phyloP scores from a whole-genome alignment of 2,888 invertebrate species.

The Pedicia rivosa region DNA sequence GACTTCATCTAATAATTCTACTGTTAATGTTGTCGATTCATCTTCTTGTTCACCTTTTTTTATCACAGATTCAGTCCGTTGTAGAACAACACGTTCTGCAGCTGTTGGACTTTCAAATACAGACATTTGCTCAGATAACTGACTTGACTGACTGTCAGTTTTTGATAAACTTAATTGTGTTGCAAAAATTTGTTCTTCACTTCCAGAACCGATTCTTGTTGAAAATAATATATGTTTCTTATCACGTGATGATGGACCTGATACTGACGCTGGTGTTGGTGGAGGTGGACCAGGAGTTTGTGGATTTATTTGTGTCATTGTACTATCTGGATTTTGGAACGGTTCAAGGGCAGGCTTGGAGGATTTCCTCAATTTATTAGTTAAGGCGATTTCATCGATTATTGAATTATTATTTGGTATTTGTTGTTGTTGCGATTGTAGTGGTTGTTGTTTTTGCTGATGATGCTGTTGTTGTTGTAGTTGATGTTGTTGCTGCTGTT shows the following conservation, averaged over 20 bases:
- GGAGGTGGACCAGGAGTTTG: constrained; percentile 3
- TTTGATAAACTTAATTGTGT: constrained; percentile 47
- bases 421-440: constrained; percentile 15
- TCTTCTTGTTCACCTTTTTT: constrained; percentile 18
- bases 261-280: constrained; percentile 9
- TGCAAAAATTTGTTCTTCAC: constrained; percentile 51
- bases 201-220: constrained; percentile 44
- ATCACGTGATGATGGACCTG: constrained; percentile 25
- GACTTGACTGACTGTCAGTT: constrained; percentile 45
- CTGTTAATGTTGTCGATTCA: not conserved
- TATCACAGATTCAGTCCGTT: constrained; percentile 25
- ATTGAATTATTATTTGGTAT: too few species aligned
- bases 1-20: constrained; percentile 1
- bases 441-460: too few species aligned
- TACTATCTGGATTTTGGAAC: too few species aligned
- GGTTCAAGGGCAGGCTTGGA: too few species aligned
- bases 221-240: constrained; percentile 42
- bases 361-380: too few species aligned
- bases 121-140: constrained; percentile 35
- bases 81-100: constrained; percentile 17
- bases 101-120: constrained; percentile 15
- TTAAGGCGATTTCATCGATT: too few species aligned
- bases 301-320: too few species aligned
- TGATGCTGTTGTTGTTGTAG: constrained; percentile 19
- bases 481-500: constrained; percentile 15